These are phyloP conservation scores for Ethmia dodecea DNA, from an alignment of 2,888 invertebrate genomes.

Conservation along the genomic window DNA sequence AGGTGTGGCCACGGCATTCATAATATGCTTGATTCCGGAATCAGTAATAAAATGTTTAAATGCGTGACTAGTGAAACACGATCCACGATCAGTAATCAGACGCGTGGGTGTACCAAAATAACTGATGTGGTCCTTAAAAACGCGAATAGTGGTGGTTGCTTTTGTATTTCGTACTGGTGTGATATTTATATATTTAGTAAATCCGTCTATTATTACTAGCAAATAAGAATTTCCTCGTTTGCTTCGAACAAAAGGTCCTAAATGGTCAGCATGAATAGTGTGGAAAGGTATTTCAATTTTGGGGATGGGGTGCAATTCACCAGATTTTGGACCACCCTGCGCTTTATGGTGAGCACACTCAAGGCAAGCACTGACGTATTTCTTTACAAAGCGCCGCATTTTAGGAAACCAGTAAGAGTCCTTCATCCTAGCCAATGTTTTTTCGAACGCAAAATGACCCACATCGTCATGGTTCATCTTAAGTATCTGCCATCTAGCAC, in stretches of 20 bases:
- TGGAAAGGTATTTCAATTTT: slow-evolving; percentile 36
- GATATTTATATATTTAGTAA: slow-evolving; percentile 16
- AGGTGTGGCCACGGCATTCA: too few relatives aligned
- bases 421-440: slow-evolving; percentile 12
- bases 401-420: slow-evolving; percentile 6
- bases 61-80: too few relatives aligned
- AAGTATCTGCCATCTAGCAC: slow-evolving; percentile 20
- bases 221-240: background rate
- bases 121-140: too few relatives aligned
- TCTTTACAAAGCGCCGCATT: slow-evolving; percentile 14
- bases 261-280: slow-evolving; percentile 40
- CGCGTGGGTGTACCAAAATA: too few relatives aligned
- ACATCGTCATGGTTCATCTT: slow-evolving; percentile 22
- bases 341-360: slow-evolving; percentile 8
- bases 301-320: slow-evolving; percentile 25
- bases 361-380: slow-evolving; percentile 8
- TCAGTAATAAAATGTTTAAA: too few relatives aligned
- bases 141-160: slow-evolving; percentile 2
- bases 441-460: slow-evolving; percentile 20
- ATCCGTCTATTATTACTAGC: slow-evolving; percentile 13
- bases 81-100: too few relatives aligned
- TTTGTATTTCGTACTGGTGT: slow-evolving; percentile 13
- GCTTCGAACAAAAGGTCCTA: slow-evolving; percentile 39
- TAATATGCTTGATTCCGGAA: too few relatives aligned
- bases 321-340: slow-evolving; percentile 2